These are phyloP conservation scores for Apodemia zela DNA, from an alignment of 2,888 invertebrate genomes.

Conservation along the genomic window DNA sequence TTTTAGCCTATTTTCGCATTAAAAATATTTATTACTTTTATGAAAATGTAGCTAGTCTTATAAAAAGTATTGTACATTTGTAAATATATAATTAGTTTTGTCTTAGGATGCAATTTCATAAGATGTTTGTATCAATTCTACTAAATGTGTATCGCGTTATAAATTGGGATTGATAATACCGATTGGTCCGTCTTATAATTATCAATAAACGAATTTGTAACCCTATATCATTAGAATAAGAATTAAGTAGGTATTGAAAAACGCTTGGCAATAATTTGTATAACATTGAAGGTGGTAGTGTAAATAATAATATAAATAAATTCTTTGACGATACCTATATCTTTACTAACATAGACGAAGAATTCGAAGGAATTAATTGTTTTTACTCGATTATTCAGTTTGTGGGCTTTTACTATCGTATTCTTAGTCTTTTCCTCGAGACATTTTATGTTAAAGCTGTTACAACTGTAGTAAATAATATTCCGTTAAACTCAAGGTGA, in stretches of 20 bases:
- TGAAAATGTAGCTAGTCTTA: slow-evolving; percentile 66
- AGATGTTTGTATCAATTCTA: slow-evolving; percentile 50
- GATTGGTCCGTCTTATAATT: slow-evolving; percentile 71
- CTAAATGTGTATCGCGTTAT: slow-evolving; percentile 56
- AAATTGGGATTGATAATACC: slow-evolving; percentile 68
- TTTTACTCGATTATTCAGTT: not conserved
- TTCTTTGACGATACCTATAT: not conserved
- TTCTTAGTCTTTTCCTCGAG: not conserved
- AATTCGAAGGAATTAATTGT: not conserved
- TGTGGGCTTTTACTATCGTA: not conserved
- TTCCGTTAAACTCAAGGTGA: not conserved
- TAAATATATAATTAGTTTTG: slow-evolving; percentile 44
- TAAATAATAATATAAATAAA: slow-evolving; percentile 32
- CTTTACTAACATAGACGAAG: not conserved
- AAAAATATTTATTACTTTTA: slow-evolving; percentile 36
- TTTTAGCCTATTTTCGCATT: slow-evolving; percentile 15
- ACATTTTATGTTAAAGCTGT: not conserved
- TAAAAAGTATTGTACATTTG: slow-evolving; percentile 50
- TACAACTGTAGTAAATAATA: not conserved
- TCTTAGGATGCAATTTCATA: slow-evolving; percentile 25
- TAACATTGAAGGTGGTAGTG: slow-evolving; percentile 43
- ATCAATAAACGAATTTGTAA: slow-evolving; percentile 77
- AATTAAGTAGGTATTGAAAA: slow-evolving; percentile 51
- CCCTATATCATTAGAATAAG: slow-evolving; percentile 73
- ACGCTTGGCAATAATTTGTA: slow-evolving; percentile 75